Base-by-base conservation (phyloP, 2,888 invertebrate genomes). In the Ophion slaviceki region DNA sequence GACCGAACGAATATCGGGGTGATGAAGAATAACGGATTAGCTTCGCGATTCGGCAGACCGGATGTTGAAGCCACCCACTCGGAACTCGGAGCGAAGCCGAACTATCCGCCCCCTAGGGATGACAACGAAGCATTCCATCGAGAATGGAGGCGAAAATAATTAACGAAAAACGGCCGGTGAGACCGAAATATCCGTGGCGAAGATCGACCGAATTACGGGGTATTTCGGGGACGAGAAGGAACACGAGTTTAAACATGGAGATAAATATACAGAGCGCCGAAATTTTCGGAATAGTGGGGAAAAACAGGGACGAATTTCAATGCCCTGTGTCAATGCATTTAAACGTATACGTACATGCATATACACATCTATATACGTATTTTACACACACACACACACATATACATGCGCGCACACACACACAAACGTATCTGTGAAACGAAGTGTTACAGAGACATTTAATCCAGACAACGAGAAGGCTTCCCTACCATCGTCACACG, bases 241-340 rank as follows among this genome's bases (percentile, higher is more conserved):
- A 47, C 11, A 66, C 64, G 32, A 32, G 53, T 47, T 75, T 47
- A 59, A 20, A 2, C n/a, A 70, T 14, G 70, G 28, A 10, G 28
- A 24, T n/a, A 32, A 20, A 36, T 72, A 47, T 57, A 40, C 77
- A 57, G 59, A 62, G 61, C 40, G 61, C 20, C 47, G 10, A 14
- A 62, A 68, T 28, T 68, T 47, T 24, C 14, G 64, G 36, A 32
- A 53, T 47, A 28, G 36, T 53, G 17, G 20, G 57, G 14, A 24
- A 66, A 45, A 24, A 20, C 32, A 45, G 20, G 17, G 7, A 28
- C 36, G n/a, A 40, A 67, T 40, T 24, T n/a, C 11, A 57, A 59
- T n/a, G 20, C 72, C 59, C 74, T 71, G 76, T 66, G 57, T 61
- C 70, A 64, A 76, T 84, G 80, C 84, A 81, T 85, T 81, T 81